These are phyloP conservation scores for Thymelicus acteon DNA, from an alignment of 2,888 invertebrate genomes.

Conservation along the genomic window DNA sequence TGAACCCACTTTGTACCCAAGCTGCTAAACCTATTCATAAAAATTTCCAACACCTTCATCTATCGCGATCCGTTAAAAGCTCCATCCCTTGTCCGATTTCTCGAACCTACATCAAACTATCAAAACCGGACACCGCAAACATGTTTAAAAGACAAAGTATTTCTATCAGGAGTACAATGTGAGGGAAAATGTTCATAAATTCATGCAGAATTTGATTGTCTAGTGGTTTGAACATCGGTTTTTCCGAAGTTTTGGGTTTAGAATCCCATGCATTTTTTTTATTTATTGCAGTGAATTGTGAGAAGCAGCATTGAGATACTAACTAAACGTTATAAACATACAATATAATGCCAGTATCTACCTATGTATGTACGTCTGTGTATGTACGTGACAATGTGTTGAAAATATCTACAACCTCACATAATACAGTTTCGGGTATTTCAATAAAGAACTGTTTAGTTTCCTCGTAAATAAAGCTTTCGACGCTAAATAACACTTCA, in stretches of 20 bases:
- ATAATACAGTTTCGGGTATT: no score
- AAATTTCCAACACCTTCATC: constrained; percentile 27
- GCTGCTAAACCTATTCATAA: constrained; percentile 39
- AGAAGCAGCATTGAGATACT: no score
- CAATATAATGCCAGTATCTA: no score
- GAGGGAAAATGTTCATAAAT: neutral
- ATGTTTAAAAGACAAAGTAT: neutral
- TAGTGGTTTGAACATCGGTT: no score
- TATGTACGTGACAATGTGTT: no score
- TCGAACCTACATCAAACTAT: constrained; percentile 39
- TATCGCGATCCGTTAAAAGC: constrained; percentile 36
- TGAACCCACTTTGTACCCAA: neutral
- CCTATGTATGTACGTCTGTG: no score
- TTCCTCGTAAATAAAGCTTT: neutral
- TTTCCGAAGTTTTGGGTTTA: no score
- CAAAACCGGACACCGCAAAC: constrained; percentile 35
- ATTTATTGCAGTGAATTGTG: no score
- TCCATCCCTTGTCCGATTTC: constrained; percentile 40
- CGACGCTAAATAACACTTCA: constrained; percentile 2
- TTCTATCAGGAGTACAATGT: neutral
- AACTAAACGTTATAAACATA: no score
- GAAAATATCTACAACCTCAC: no score
- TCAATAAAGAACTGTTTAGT: no score
- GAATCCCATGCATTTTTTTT: no score
- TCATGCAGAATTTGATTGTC: neutral